A percentile compares a stretch with the other conserved stretches of the same genome.
These are phyloP conservation scores for Periophthalmodon schlosseri DNA, from an alignment of 2,113 vertebrate genomes.

Conservation along the genomic window DNA sequence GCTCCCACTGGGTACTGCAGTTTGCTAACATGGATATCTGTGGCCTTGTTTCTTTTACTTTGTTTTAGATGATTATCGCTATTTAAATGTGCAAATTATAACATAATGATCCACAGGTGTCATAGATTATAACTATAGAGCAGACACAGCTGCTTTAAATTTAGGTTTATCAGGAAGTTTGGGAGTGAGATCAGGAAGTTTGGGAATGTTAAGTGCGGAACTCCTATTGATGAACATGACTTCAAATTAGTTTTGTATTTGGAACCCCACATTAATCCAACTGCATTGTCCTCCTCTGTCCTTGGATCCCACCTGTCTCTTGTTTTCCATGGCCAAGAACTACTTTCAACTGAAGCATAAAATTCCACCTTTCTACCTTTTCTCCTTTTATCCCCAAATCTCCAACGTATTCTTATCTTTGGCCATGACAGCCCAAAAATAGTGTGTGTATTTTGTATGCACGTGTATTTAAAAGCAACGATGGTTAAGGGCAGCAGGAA, in stretches of 20 bases:
- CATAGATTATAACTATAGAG: too few species aligned
- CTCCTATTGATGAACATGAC: neutral
- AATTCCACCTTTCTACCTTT: conserved; percentile 54
- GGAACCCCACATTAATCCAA: conserved; percentile 10
- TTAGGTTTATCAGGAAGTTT: neutral
- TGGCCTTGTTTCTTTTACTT: too few species aligned
- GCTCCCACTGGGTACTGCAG: too few species aligned
- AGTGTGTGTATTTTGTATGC: conserved; percentile 18
- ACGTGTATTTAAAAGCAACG: conserved; percentile 20
- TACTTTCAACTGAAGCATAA: conserved; percentile 65
- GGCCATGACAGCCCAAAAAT: conserved; percentile 51
- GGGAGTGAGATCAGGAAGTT: neutral
- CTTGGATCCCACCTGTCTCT: conserved; percentile 47
- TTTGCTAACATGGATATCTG: too few species aligned
- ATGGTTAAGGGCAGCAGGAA: conserved; percentile 21
- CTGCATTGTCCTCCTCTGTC: conserved; percentile 26
- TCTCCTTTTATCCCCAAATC: conserved; percentile 28
- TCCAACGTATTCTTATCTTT: conserved; percentile 44
- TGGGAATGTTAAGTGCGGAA: neutral
- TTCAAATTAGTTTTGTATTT: neutral
- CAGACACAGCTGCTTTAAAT: too few species aligned
- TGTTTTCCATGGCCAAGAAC: conserved; percentile 49
- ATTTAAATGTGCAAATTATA: too few species aligned
- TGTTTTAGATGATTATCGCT: too few species aligned
- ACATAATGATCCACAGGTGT: too few species aligned